Evolutionary conservation across 1,140 invertebrate genomes (phyloP).

Genomic region (Magallana ariakensis): DNA sequence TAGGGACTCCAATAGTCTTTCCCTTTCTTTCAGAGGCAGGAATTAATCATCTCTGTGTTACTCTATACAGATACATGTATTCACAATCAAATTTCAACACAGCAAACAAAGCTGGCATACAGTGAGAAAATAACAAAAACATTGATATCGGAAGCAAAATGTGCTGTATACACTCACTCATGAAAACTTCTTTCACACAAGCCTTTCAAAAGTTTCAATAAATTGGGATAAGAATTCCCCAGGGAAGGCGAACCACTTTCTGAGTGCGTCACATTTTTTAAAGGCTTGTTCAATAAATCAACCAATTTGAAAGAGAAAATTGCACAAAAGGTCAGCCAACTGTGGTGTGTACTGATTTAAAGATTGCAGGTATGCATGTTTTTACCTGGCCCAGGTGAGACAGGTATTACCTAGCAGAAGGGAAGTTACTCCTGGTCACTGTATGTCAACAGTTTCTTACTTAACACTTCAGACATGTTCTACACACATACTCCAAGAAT

Average conservation of each 20-base stretch:
- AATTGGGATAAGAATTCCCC: background rate
- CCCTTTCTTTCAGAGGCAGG: too few species aligned
- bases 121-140: background rate
- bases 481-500: too few species aligned
- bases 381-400: background rate
- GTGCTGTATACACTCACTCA: background rate
- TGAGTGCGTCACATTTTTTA: constrained; percentile 16
- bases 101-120: background rate
- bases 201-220: constrained; percentile 9
- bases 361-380: constrained; percentile 12
- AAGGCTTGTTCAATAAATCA: constrained; percentile 25
- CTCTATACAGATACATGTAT: background rate
- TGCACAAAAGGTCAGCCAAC: background rate
- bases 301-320: constrained; percentile 21
- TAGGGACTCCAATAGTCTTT: too few species aligned
- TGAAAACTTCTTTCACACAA: background rate
- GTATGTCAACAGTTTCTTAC: background rate
- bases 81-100: constrained; percentile 4
- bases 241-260: constrained; percentile 8
- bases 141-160: background rate
- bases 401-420: background rate
- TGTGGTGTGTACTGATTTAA: background rate
- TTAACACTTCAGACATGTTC: too few species aligned
- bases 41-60: constrained; percentile 13
- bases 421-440: background rate